A percentile compares a stretch with the other conserved stretches of the same genome.
Conservation (phyloP, 2,888 invertebrate genomes). For the Chrysina gloriosa region DNA sequence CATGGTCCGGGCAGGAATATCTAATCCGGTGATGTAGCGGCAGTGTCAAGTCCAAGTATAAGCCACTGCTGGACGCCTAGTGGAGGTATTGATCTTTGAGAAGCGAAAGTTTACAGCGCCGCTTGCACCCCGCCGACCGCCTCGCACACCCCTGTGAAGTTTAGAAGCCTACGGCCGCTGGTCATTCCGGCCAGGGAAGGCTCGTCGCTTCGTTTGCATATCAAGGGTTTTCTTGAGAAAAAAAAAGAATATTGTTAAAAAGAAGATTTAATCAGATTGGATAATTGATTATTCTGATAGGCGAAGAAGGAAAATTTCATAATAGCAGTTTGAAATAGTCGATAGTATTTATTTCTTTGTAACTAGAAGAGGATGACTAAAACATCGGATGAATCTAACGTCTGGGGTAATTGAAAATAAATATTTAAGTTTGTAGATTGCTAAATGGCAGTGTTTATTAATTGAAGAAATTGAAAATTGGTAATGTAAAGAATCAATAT, state of each 20-base stretch:
- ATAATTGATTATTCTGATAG: too few relatives aligned
- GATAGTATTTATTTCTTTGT: too few relatives aligned
- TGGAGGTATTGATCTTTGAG: conserved; percentile 67
- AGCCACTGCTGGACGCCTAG: conserved; percentile 61
- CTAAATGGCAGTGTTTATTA: too few relatives aligned
- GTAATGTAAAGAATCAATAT: too few relatives aligned
- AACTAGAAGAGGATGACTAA: too few relatives aligned
- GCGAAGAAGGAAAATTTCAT: too few relatives aligned
- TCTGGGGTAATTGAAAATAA: too few relatives aligned
- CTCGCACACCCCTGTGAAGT: conserved; percentile 58
- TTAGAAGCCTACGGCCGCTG: conserved; percentile 66
- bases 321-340: too few relatives aligned
- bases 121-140: conserved; percentile 53
- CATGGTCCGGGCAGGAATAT: conserved; percentile 51
- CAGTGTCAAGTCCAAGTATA: conserved; percentile 57
- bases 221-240: conserved; percentile 18
- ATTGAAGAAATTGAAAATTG: too few relatives aligned
- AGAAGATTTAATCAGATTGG: background rate
- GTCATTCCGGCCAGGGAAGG: conserved; percentile 64
- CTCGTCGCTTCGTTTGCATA: conserved; percentile 62
- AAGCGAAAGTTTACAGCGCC: conserved; percentile 67
- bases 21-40: conserved; percentile 56
- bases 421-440: too few relatives aligned
- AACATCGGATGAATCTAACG: too few relatives aligned
- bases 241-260: background rate